Percentiles rank a stretch among this genome's conserved stretches.
These are phyloP conservation scores for Drosophila algonquin DNA, from an alignment of 2,888 invertebrate genomes.

Conservation along the genomic window DNA sequence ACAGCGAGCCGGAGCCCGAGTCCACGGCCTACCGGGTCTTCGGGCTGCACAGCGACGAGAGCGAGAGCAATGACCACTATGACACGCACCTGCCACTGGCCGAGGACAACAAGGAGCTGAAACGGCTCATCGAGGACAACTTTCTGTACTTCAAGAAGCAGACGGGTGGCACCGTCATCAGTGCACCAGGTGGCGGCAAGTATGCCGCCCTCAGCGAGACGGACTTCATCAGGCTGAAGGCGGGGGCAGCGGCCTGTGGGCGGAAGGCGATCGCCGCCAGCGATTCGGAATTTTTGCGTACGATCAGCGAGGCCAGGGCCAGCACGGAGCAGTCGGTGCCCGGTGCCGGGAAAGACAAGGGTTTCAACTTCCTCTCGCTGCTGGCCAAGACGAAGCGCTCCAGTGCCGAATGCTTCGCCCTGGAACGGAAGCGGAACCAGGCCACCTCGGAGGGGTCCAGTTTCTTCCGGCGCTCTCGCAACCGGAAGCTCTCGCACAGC, in stretches of 20 bases:
- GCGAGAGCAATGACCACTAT: constrained; percentile 80
- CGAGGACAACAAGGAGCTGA: constrained; percentile 83
- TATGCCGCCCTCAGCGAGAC: constrained; percentile 83
- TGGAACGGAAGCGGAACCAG: constrained; percentile 81
- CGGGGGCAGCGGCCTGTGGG: constrained; percentile 59
- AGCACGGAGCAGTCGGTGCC: constrained; percentile 47
- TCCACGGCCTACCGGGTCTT: constrained; percentile 69
- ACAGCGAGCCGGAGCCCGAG: constrained; percentile 70
- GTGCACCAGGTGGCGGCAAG: constrained; percentile 56
- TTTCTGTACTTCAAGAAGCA: constrained; percentile 83
- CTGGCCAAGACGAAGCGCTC: constrained; percentile 83
- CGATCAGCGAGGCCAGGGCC: constrained; percentile 67
- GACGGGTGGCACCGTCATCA: constrained; percentile 48
- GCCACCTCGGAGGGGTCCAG: constrained; percentile 81
- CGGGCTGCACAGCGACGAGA: constrained; percentile 78
- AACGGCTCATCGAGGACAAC: constrained; percentile 84
- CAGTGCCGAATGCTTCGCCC: constrained; percentile 81
- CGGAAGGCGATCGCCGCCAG: constrained; percentile 82
- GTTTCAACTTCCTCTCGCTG: constrained; percentile 81
- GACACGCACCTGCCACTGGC: constrained; percentile 81
- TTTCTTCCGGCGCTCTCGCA: constrained; percentile 81
- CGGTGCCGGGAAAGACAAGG: constrained; percentile 71
- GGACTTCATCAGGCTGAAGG: constrained; percentile 82
- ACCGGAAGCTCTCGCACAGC: constrained; percentile 83
- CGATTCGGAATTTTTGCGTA: constrained; percentile 83